Percentiles rank a stretch among this genome's conserved stretches.
These are phyloP conservation scores for Philaethria dido DNA, from an alignment of 2,888 invertebrate species.

Conservation along the genomic window DNA sequence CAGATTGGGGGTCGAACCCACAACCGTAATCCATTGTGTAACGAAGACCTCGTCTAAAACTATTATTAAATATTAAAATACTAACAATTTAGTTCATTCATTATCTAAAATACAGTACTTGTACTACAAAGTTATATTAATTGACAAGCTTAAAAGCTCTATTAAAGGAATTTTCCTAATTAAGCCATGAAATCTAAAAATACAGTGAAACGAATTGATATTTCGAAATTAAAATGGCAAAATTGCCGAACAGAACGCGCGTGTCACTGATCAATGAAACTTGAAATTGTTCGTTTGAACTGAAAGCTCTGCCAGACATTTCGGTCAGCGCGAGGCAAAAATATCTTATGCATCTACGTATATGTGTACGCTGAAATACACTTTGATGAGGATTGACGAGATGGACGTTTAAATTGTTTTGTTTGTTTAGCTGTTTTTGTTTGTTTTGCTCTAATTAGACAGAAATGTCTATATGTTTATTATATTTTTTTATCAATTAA, in stretches of 20 bases:
- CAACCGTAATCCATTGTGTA: too few species aligned
- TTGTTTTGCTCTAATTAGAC: not conserved
- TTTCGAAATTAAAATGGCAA: conserved; percentile 16
- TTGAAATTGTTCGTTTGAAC: conserved; percentile 19
- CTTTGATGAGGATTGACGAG: conserved; percentile 1
- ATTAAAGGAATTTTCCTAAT: not conserved
- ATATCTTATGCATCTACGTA: conserved; percentile 2
- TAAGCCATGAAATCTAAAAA: conserved; percentile 11
- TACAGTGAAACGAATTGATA: not conserved
- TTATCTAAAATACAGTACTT: too few species aligned
- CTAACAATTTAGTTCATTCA: too few species aligned
- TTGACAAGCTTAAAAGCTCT: not conserved
- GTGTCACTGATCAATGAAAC: conserved; percentile 20
- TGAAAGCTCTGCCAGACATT: conserved; percentile 4
- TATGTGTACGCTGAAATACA: not conserved
- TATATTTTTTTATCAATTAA: too few species aligned
- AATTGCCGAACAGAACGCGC: conserved; percentile 12
- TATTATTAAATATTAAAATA: too few species aligned
- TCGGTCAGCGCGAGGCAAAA: conserved; percentile 18
- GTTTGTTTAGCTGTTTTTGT: not conserved
- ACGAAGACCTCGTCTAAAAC: too few species aligned
- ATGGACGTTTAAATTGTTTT: not conserved
- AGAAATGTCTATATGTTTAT: too few species aligned
- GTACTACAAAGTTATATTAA: too few species aligned
- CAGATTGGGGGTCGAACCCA: too few species aligned